Conservation (phyloP, 2,797 vertebrate genomes). For the Rhinella marina region DNA sequence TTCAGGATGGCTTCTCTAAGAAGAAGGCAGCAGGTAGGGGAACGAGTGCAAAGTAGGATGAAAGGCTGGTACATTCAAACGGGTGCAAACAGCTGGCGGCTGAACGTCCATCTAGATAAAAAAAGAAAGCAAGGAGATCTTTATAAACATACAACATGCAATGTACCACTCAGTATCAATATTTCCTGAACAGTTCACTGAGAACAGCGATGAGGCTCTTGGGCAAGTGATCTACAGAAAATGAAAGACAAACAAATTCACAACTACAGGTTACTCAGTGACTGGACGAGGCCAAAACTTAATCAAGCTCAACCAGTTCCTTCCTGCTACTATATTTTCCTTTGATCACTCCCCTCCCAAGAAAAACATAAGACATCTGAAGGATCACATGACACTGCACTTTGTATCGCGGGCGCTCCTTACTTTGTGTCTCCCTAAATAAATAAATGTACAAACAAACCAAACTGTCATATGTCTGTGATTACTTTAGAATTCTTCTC, state of each 20-base stretch:
- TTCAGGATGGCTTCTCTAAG: constrained; percentile 51
- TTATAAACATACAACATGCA: not conserved
- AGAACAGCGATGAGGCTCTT: not conserved
- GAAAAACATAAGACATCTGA: not conserved
- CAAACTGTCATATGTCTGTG: not conserved
- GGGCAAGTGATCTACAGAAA: not conserved
- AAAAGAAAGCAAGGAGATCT: not conserved
- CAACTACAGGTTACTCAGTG: not conserved
- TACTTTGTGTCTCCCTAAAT: not conserved
- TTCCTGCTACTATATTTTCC: not conserved
- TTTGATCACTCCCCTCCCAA: not conserved
- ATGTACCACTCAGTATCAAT: not conserved
- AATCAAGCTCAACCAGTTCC: not conserved
- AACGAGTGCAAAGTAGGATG: not conserved
- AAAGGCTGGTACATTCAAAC: constrained; percentile 50
- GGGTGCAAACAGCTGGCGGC: constrained; percentile 20
- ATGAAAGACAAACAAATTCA: constrained; percentile 31
- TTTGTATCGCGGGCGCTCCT: not conserved
- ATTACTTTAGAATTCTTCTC: not conserved
- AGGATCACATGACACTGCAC: not conserved
- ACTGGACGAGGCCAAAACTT: constrained; percentile 1
- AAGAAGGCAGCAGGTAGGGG: constrained; percentile 49
- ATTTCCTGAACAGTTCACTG: constrained; percentile 5
- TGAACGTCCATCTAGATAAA: constrained; percentile 2
- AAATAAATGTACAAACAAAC: not conserved